phyloP scores from a whole-genome alignment of 2,113 vertebrate species.

The Symphodus melops region DNA sequence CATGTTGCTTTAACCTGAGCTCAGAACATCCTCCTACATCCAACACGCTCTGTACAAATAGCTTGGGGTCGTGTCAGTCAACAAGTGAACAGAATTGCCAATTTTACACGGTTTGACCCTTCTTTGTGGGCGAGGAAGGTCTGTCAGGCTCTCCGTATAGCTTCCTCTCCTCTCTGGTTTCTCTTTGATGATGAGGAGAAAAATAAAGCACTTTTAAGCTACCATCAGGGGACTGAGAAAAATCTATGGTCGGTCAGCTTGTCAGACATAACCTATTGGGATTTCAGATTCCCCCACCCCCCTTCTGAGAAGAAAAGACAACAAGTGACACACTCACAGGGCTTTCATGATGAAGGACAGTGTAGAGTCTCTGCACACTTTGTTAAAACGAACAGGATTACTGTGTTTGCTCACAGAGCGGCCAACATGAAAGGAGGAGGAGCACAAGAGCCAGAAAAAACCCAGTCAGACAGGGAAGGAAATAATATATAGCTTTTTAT shows the following conservation, averaged over 20 bases:
- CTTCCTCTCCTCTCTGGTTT: conserved; percentile 30
- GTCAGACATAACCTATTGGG: conserved; percentile 69
- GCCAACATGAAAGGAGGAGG: conserved; percentile 9
- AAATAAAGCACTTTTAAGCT: conserved; percentile 46
- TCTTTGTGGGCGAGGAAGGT: neutral
- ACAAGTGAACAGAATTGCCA: neutral
- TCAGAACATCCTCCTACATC: neutral
- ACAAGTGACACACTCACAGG: conserved; percentile 40
- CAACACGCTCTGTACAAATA: neutral
- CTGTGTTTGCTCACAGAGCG: neutral
- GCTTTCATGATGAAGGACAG: conserved; percentile 40
- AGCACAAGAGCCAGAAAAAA: neutral
- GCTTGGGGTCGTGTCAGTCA: conserved; percentile 1
- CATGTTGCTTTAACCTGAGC: neutral
- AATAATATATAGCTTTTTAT: conserved; percentile 41
- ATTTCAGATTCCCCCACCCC: conserved; percentile 45
- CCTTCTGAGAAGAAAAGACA: conserved; percentile 37
- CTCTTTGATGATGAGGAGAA: conserved; percentile 53
- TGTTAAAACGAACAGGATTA: conserved; percentile 22
- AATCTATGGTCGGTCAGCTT: conserved; percentile 65
- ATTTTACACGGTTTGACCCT: neutral
- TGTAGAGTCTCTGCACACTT: conserved; percentile 15
- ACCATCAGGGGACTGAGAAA: conserved; percentile 54
- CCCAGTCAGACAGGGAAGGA: neutral
- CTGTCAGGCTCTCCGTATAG: conserved; percentile 36